Evolutionary conservation across 2,888 invertebrate species (phyloP).

Genomic region (Chrysolina americana): DNA sequence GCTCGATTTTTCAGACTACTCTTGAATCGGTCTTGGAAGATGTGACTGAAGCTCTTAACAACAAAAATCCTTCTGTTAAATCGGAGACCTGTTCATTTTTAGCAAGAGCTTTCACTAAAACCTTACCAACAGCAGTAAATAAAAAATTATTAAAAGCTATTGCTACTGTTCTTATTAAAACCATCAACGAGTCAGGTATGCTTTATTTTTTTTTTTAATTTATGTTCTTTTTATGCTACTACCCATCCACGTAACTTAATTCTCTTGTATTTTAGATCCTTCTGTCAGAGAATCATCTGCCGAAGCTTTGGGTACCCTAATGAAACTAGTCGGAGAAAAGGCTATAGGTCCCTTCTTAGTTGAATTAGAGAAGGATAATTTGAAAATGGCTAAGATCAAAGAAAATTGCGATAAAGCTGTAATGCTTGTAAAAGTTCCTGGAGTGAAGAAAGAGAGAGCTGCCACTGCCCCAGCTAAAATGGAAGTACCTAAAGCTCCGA

Average conservation of each 20-base stretch:
- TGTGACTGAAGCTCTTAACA: slow-evolving; percentile 86
- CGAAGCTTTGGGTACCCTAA: slow-evolving; percentile 93
- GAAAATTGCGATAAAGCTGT: slow-evolving; percentile 95
- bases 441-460: slow-evolving; percentile 76
- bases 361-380: slow-evolving; percentile 90
- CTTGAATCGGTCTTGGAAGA: slow-evolving; percentile 90
- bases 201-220: not conserved
- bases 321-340: slow-evolving; percentile 95
- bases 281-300: slow-evolving; percentile 93
- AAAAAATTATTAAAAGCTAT: slow-evolving; percentile 93
- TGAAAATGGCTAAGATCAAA: slow-evolving; percentile 95
- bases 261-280: slow-evolving; percentile 75
- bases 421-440: slow-evolving; percentile 80
- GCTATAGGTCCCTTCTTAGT: slow-evolving; percentile 87
- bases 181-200: slow-evolving; percentile 81
- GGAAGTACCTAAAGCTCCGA: slow-evolving; percentile 44
- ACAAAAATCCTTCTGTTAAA: slow-evolving; percentile 93
- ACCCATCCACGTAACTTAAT: slow-evolving; percentile 9
- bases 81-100: slow-evolving; percentile 89
- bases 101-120: slow-evolving; percentile 85
- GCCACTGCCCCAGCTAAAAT: slow-evolving; percentile 72
- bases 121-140: slow-evolving; percentile 85
- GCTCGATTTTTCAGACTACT: slow-evolving; percentile 75
- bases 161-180: slow-evolving; percentile 83
- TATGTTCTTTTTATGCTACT: no score